These are phyloP conservation scores for Drosophila putrida DNA, from an alignment of 2,888 invertebrate species.

Conservation along the genomic window DNA sequence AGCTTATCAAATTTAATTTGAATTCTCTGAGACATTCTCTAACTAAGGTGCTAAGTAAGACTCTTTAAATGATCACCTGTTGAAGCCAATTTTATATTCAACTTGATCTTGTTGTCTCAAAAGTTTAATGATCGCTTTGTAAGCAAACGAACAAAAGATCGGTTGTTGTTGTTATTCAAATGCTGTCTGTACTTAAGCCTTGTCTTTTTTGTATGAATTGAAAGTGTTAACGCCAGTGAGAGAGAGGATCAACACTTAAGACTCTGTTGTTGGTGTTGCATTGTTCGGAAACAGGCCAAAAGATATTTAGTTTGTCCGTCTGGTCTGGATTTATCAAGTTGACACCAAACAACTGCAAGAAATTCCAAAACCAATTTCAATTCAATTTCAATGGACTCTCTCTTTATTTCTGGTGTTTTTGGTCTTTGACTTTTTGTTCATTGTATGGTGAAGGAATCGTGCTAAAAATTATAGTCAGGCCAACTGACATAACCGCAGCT, in stretches of 20 bases:
- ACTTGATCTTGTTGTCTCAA: background rate
- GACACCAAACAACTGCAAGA: conserved; percentile 84
- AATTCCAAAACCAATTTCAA: conserved; percentile 83
- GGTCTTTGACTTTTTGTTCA: conserved; percentile 38
- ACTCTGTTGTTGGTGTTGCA: conserved; percentile 51
- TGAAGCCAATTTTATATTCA: too few relatives aligned
- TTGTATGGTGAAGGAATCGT: conserved; percentile 53
- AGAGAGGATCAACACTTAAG: conserved; percentile 31
- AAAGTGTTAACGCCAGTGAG: conserved; percentile 52
- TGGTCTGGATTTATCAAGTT: conserved; percentile 81
- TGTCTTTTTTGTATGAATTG: background rate
- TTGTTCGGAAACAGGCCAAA: conserved; percentile 55
- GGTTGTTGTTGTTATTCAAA: too few relatives aligned
- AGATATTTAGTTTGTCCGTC: conserved; percentile 10
- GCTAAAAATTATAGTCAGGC: conserved; percentile 70
- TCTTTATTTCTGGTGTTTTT: background rate
- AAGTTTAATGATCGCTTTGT: conserved; percentile 12
- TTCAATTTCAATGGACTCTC: conserved; percentile 52
- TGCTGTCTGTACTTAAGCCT: background rate
- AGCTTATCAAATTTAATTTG: background rate
- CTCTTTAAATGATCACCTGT: too few relatives aligned
- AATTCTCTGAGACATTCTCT: too few relatives aligned
- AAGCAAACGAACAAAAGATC: background rate
- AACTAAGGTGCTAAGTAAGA: too few relatives aligned
- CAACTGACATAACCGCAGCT: conserved; percentile 76